These are phyloP conservation scores for Caenorhabditis sinica DNA, from an alignment of 2,888 invertebrate genomes.

Conservation along the genomic window DNA sequence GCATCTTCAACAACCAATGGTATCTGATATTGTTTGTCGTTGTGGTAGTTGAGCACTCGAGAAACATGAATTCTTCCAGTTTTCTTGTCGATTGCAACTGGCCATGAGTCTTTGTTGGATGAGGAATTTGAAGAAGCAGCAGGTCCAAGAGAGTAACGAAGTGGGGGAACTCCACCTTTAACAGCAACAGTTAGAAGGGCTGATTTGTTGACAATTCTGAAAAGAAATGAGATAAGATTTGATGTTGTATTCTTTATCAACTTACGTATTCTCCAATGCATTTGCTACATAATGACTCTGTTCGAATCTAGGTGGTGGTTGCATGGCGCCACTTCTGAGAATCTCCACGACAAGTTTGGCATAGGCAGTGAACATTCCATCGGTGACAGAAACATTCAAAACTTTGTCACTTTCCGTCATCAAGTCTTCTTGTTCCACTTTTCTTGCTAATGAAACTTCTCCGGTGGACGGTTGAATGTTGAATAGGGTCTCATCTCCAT, in stretches of 20 bases:
- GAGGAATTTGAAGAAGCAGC: constrained; percentile 87
- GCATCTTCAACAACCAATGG: constrained; percentile 77
- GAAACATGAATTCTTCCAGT: constrained; percentile 76
- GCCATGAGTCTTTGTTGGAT: constrained; percentile 86
- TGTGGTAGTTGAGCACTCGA: constrained; percentile 66
- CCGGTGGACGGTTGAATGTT: constrained; percentile 72
- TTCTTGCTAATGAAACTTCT: constrained; percentile 71
- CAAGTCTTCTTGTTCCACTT: constrained; percentile 75
- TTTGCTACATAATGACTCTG: constrained; percentile 82
- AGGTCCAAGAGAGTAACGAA: constrained; percentile 74
- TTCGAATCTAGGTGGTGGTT: constrained; percentile 75
- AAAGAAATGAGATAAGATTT: constrained; percentile 21
- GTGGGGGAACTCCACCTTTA: constrained; percentile 73
- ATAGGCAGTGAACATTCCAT: constrained; percentile 95
- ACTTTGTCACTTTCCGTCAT: constrained; percentile 81
- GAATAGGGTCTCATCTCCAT: constrained; percentile 80
- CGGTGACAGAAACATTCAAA: constrained; percentile 95
- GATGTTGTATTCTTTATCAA: background rate
- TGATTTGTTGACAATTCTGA: constrained; percentile 71
- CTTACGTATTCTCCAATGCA: constrained; percentile 87
- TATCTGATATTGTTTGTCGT: constrained; percentile 67
- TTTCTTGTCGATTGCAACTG: constrained; percentile 73
- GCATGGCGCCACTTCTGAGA: constrained; percentile 63
- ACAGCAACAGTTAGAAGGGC: constrained; percentile 72
- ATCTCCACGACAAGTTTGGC: constrained; percentile 85